Conservation (phyloP, 2,888 invertebrate species). For the Siphlonurus alternatus region DNA sequence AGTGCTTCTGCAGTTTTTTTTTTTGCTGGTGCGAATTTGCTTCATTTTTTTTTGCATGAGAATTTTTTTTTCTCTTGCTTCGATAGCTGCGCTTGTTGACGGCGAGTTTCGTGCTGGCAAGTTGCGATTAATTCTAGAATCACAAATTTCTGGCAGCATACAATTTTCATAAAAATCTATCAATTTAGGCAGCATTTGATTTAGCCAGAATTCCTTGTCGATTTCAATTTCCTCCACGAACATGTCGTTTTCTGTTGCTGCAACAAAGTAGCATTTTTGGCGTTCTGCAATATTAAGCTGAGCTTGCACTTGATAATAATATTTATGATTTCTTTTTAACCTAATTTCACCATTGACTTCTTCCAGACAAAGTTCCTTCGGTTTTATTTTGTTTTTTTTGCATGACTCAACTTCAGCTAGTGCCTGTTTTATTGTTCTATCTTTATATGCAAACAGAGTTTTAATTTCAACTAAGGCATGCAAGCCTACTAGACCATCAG, state of each 20-base stretch:
- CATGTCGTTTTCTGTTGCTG: not conserved
- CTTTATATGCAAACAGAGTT: not conserved
- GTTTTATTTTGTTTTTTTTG: not conserved
- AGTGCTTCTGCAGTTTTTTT: too few relatives aligned
- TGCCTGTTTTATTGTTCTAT: not conserved
- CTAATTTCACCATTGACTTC: not conserved
- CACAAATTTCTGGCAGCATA: not conserved
- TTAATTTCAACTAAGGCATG: not conserved
- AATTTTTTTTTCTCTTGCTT: too few relatives aligned
- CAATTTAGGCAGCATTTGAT: not conserved
- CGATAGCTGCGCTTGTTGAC: too few relatives aligned
- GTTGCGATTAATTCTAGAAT: not conserved
- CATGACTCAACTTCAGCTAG: too few relatives aligned
- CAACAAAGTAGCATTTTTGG: not conserved
- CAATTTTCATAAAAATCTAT: not conserved
- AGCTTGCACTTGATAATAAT: not conserved
- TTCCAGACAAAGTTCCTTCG: not conserved
- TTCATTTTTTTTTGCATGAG: too few relatives aligned
- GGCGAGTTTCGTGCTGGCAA: too few relatives aligned
- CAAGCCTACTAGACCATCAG: not conserved
- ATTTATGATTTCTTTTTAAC: not conserved
- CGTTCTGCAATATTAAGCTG: not conserved
- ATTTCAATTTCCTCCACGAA: not conserved
- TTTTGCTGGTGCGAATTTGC: too few relatives aligned
- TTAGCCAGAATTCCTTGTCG: not conserved